Conservation (phyloP, 92 coral and sea anemone genomes). For the Meandrina meandrites region DNA sequence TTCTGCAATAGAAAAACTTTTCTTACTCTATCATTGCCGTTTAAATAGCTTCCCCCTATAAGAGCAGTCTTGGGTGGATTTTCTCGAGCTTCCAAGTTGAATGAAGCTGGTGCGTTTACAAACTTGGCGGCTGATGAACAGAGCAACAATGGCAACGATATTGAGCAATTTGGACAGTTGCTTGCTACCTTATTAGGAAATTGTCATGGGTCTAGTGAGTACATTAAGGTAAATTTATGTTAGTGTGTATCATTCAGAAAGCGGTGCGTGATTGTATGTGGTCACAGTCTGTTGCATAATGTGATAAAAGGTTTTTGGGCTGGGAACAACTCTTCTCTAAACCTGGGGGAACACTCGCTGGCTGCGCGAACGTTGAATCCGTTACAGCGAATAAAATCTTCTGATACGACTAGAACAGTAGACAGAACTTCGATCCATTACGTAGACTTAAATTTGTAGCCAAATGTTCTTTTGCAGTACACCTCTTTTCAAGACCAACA, state of each 20-base stretch:
- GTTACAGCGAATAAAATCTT: no score
- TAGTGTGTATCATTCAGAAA: not conserved
- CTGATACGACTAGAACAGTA: no score
- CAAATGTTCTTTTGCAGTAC: no score
- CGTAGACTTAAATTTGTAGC: no score
- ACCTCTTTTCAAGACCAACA: no score
- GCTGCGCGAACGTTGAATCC: no score
- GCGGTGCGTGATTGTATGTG: no score
- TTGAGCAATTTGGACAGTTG: conserved; percentile 64
- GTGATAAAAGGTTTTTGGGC: no score
- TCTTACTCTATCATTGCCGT: not conserved
- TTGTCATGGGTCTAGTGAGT: conserved; percentile 62
- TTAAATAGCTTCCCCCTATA: conserved; percentile 55
- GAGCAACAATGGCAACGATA: conserved; percentile 14
- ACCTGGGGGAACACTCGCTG: no score
- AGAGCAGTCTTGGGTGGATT: conserved; percentile 68
- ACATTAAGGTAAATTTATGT: conserved; percentile 46
- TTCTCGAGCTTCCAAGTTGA: conserved; percentile 27
- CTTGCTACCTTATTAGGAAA: conserved; percentile 53
- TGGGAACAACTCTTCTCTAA: no score
- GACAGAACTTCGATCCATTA: no score
- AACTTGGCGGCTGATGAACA: conserved; percentile 35
- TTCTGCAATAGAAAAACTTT: not conserved
- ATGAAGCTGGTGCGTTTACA: conserved; percentile 4
- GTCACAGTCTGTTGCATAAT: no score